These are phyloP conservation scores for Cephus runcator DNA, from an alignment of 2,888 invertebrate genomes.

Conservation along the genomic window DNA sequence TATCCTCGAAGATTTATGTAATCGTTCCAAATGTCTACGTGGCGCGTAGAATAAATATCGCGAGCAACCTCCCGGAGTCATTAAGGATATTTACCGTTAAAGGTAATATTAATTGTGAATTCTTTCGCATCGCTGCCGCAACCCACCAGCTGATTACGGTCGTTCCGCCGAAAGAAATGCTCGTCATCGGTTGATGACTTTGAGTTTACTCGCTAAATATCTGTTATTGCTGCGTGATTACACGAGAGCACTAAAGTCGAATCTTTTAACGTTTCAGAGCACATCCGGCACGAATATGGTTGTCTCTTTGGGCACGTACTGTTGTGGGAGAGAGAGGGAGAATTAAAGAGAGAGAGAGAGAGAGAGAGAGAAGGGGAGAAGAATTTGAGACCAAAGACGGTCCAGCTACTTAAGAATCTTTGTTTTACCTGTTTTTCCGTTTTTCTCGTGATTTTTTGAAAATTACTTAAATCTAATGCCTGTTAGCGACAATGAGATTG, in stretches of 20 bases:
- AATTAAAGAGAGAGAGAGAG: too few species aligned
- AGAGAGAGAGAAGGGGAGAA: neutral
- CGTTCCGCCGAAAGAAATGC: neutral
- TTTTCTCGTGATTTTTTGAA: neutral
- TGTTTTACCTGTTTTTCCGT: neutral
- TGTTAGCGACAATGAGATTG: neutral
- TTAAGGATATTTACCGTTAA: neutral
- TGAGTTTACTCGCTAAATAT: neutral
- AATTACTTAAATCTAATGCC: neutral
- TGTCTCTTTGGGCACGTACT: neutral
- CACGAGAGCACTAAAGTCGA: neutral
- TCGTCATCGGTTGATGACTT: neutral
- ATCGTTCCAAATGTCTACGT: too few species aligned
- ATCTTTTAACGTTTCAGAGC: neutral
- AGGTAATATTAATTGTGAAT: neutral
- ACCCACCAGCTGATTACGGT: neutral
- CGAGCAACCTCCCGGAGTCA: neutral
- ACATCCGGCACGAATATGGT: neutral
- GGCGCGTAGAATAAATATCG: neutral
- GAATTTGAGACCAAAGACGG: neutral
- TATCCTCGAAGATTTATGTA: too few species aligned
- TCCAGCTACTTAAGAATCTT: neutral
- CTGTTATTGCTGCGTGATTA: neutral
- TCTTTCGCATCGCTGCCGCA: neutral
- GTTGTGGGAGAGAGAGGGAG: neutral